phyloP scores from a whole-genome alignment of 2,797 vertebrate species.

The Chloroceryle inda region DNA sequence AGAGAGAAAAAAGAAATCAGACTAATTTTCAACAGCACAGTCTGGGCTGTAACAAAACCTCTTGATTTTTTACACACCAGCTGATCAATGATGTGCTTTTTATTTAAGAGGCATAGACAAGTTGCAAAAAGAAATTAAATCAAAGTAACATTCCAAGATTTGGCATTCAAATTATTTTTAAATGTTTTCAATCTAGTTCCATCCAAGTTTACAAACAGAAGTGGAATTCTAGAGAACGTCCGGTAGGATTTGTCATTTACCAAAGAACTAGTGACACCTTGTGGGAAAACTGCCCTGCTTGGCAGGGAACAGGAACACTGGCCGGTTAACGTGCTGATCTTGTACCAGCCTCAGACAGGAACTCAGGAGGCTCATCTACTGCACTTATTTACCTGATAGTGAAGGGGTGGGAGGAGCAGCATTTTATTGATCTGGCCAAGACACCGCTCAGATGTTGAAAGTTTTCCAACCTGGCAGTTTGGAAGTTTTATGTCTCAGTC shows the following conservation, averaged over 20 bases:
- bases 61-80: neutral
- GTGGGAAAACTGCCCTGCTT: neutral
- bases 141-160: neutral
- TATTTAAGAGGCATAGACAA: neutral
- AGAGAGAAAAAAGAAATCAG: neutral
- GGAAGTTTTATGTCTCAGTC: neutral
- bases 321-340: neutral
- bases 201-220: neutral
- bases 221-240: neutral
- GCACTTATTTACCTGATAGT: neutral
- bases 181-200: neutral
- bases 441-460: neutral
- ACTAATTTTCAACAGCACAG: neutral
- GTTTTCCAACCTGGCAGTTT: neutral
- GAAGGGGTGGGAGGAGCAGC: neutral
- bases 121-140: neutral
- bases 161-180: neutral
- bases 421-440: neutral
- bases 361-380: neutral
- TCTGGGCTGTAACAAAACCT: accelerated
- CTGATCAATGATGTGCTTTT: neutral
- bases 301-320: neutral
- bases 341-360: neutral
- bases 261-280: neutral
- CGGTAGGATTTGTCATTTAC: neutral